phyloP scores from a whole-genome alignment of 2,113 vertebrate genomes.

The Dipodomys spectabilis region DNA sequence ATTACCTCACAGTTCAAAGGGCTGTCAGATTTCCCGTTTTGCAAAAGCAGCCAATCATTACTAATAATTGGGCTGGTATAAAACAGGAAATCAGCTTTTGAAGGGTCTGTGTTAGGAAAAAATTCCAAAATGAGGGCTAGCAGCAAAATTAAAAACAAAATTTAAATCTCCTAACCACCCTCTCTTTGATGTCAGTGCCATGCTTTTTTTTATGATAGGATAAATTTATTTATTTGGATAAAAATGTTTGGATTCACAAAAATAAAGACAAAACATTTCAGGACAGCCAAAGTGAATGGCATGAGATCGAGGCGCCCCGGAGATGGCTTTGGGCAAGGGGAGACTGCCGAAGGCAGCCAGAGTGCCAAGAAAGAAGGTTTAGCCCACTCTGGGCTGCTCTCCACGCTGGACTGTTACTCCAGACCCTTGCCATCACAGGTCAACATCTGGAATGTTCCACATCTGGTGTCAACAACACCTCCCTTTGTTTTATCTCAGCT shows the following conservation, averaged over 20 bases:
- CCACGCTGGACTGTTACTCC: neutral
- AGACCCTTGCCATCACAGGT: too few species aligned
- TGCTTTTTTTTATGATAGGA: neutral
- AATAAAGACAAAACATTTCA: neutral
- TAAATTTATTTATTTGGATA: neutral
- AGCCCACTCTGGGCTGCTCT: neutral
- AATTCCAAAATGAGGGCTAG: slow-evolving; percentile 28
- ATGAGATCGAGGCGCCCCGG: neutral
- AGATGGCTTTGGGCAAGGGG: neutral
- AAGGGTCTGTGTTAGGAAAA: neutral
- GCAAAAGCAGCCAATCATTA: slow-evolving; percentile 67
- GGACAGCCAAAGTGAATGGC: neutral
- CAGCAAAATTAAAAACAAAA: slow-evolving; percentile 35
- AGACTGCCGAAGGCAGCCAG: neutral
- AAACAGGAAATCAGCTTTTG: slow-evolving; percentile 63
- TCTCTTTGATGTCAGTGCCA: neutral
- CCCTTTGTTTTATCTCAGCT: neutral
- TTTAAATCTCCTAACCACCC: neutral
- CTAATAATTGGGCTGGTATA: slow-evolving; percentile 56
- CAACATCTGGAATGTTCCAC: neutral
- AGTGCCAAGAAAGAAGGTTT: neutral
- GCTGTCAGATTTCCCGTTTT: slow-evolving; percentile 26
- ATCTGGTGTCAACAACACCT: neutral
- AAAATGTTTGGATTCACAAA: neutral
- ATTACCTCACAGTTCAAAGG: slow-evolving; percentile 73